Evolutionary conservation across 2,888 invertebrate genomes (phyloP).

Genomic region (Caenorhabditis virilis): DNA sequence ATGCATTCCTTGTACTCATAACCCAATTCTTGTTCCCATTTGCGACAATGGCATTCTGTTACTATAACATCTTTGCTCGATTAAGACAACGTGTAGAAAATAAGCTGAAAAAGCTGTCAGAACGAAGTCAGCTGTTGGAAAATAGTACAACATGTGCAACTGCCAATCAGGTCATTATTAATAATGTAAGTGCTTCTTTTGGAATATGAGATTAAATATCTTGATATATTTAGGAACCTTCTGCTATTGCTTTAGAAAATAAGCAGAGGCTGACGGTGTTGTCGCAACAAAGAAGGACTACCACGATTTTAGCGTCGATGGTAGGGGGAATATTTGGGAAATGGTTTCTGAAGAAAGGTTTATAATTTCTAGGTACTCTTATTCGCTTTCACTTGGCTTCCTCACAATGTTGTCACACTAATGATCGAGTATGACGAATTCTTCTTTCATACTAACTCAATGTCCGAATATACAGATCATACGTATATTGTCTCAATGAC

Average conservation of each 20-base stretch:
- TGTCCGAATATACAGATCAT: conserved; percentile 46
- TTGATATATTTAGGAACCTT: conserved; percentile 19
- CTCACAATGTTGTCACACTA: conserved; percentile 55
- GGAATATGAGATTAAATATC: background rate
- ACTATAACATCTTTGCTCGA: conserved; percentile 79
- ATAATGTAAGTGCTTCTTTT: background rate
- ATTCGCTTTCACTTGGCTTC: conserved; percentile 59
- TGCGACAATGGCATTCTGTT: conserved; percentile 89
- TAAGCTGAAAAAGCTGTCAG: conserved; percentile 62
- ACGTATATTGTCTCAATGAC: conserved; percentile 61
- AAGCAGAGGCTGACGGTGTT: conserved; percentile 43
- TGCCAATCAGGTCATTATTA: conserved; percentile 17
- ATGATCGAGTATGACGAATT: conserved; percentile 62
- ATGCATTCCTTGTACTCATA: conserved; percentile 84
- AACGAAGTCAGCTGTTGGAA: conserved; percentile 58
- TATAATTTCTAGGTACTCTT: conserved; percentile 46
- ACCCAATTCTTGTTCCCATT: conserved; percentile 93
- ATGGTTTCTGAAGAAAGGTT: too few species aligned
- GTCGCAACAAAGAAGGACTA: conserved; percentile 53
- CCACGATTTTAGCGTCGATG: conserved; percentile 54
- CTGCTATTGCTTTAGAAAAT: conserved; percentile 34
- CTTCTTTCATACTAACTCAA: conserved; percentile 38
- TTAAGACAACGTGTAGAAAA: conserved; percentile 55
- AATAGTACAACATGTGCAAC: conserved; percentile 34
- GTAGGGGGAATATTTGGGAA: too few species aligned